Evolutionary conservation across 2,797 vertebrate genomes (phyloP).

Genomic region (Chiloscyllium punctatum): DNA sequence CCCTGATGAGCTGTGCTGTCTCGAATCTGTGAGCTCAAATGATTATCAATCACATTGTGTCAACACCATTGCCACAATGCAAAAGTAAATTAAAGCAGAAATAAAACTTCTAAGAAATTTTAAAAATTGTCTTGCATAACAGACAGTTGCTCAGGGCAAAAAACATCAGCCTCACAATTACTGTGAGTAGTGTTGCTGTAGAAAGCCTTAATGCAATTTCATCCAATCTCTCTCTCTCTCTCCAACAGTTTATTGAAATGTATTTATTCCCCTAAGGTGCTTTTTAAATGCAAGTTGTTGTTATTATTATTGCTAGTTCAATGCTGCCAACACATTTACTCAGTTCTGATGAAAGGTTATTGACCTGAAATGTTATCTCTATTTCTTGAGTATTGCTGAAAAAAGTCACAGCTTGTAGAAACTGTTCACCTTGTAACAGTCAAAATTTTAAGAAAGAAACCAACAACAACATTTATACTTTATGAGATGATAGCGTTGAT

Average conservation of each 20-base stretch:
- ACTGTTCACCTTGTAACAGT: too few relatives aligned
- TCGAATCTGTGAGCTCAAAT: background rate
- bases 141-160: background rate
- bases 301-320: background rate
- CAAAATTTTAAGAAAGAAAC: too few relatives aligned
- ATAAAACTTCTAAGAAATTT: background rate
- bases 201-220: background rate
- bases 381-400: too few relatives aligned
- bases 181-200: background rate
- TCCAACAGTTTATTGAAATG: background rate
- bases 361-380: too few relatives aligned
- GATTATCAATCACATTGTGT: background rate
- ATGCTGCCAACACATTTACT: background rate
- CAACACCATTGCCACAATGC: background rate
- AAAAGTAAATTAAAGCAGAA: background rate
- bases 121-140: background rate
- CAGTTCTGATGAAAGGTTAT: too few relatives aligned
- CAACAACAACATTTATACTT: too few relatives aligned
- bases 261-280: background rate
- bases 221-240: background rate
- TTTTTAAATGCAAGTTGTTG: background rate
- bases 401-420: too few relatives aligned
- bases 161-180: background rate
- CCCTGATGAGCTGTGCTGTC: background rate
- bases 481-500: too few relatives aligned